Conservation (phyloP, 2,888 invertebrate species). For the Ormyrus rosae region DNA sequence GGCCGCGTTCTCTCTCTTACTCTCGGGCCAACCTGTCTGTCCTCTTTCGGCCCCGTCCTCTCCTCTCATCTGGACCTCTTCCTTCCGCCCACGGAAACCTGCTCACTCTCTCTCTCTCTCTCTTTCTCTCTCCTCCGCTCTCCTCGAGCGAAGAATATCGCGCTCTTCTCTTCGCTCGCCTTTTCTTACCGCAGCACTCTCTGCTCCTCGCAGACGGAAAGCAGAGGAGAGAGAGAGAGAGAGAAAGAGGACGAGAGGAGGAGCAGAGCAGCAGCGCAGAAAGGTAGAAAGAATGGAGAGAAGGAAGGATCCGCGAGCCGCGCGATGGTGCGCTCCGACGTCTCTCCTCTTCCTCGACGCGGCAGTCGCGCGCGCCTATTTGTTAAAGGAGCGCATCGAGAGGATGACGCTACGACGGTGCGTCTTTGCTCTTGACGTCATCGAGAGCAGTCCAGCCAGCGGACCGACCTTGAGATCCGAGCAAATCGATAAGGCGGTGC, state of each 20-base stretch:
- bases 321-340: conserved; percentile 31
- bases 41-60: conserved; percentile 65
- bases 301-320: conserved; percentile 39
- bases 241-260: not conserved
- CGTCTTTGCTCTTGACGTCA: conserved; percentile 36
- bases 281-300: conserved; percentile 35
- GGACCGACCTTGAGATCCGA: conserved; percentile 51
- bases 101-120: conserved; percentile 57
- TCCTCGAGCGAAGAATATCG: conserved; percentile 15
- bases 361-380: not conserved
- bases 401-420: conserved; percentile 9
- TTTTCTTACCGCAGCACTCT: conserved; percentile 4
- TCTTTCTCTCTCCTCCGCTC: conserved; percentile 51
- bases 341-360: not conserved
- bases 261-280: conserved; percentile 37
- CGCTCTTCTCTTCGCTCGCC: conserved; percentile 50
- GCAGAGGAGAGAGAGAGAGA: conserved; percentile 49
- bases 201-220: conserved; percentile 38
- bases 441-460: not conserved
- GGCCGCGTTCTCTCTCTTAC: conserved; percentile 67
- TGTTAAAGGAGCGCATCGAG: not conserved
- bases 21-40: conserved; percentile 72
- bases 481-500: conserved; percentile 50
- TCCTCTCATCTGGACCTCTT: conserved; percentile 67
- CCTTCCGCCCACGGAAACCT: conserved; percentile 70